Base-by-base conservation (phyloP, 2,113 vertebrate genomes). In the Chlorodrepanis virens region DNA sequence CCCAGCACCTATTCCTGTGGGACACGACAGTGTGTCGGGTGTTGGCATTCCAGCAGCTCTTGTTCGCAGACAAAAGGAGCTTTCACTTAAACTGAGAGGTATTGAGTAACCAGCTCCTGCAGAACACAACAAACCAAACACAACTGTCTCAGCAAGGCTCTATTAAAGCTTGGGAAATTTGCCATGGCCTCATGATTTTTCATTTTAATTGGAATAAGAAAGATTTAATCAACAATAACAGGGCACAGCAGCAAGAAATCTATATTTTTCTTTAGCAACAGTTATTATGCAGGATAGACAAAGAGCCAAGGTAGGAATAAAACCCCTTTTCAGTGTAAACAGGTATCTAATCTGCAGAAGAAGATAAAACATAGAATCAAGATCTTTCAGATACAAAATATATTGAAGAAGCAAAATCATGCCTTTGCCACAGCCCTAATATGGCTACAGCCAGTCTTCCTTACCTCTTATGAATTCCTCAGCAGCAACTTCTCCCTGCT, bases 181-280 rank as follows among this genome's bases (percentile, higher is more conserved):
- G 70, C 81, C 75, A 74, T 6, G 18, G 56, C 47, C 57, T 45
- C 52, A 21, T 10, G 39, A 79, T 76, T 77, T 95, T 79, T 90
- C 87, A 82, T 82, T 93, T 95, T 75, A 82, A 91, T 94, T 79
- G 77, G 64, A 97, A 79, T 82, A 77, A 94, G 75, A 91, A 54
- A 84, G 67, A 85, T 93, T 72, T 52, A 63, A 60, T 59, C 85
- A 81, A 60, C 12, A 29, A 78, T 69, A 69, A 83, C 15, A 17
- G 68, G 57, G 64, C 59, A 80, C 31, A 80, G 54, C 45, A 81
- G 75, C 53, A 92, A 91, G 76, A 89, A 77, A 53, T 39, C 11
- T 25, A 31, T 39, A 69, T 44, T 91, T 85, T 74, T 63, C 72
- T 77, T 49, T 23, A 89, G 80, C 64, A 91, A 59, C 52, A 89